These are phyloP conservation scores for Eremobia ochroleuca DNA, from an alignment of 2,888 invertebrate genomes.

Conservation along the genomic window DNA sequence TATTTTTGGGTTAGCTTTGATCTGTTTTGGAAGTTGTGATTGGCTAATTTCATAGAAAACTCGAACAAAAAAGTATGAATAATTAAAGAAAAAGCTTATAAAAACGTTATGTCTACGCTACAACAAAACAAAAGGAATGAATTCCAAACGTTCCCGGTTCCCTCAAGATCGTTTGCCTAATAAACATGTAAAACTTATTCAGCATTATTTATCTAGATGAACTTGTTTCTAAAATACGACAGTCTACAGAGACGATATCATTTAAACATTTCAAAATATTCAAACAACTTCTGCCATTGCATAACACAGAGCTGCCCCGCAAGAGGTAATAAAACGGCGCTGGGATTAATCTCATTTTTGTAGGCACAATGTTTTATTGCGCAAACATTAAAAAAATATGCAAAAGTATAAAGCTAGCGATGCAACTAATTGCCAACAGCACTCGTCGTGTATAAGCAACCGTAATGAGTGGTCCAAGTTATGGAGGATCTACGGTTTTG, in stretches of 20 bases:
- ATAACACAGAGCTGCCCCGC: slow-evolving; percentile 4
- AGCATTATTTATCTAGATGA: neutral
- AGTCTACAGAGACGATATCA: slow-evolving; percentile 1
- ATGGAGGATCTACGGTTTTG: neutral
- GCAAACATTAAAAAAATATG: slow-evolving; percentile 13
- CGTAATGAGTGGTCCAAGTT: slow-evolving; percentile 31
- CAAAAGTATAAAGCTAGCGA: slow-evolving; percentile 20
- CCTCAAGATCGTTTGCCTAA: neutral
- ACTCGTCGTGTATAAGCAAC: slow-evolving; percentile 30
- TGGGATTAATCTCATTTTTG: slow-evolving; percentile 19
- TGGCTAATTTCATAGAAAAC: neutral
- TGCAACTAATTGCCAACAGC: slow-evolving; percentile 55
- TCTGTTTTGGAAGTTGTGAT: neutral
- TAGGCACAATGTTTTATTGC: slow-evolving; percentile 23
- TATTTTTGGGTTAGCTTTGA: neutral
- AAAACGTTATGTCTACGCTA: neutral
- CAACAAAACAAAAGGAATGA: neutral
- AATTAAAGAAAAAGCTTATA: neutral
- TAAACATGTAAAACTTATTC: neutral
- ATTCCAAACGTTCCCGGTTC: neutral
- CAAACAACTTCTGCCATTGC: neutral
- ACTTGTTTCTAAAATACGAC: neutral
- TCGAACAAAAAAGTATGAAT: neutral
- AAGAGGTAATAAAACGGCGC: slow-evolving; percentile 4
- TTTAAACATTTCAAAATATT: slow-evolving; percentile 15